These are phyloP conservation scores for Chrysolina americana DNA, from an alignment of 2,888 invertebrate genomes.

Conservation along the genomic window DNA sequence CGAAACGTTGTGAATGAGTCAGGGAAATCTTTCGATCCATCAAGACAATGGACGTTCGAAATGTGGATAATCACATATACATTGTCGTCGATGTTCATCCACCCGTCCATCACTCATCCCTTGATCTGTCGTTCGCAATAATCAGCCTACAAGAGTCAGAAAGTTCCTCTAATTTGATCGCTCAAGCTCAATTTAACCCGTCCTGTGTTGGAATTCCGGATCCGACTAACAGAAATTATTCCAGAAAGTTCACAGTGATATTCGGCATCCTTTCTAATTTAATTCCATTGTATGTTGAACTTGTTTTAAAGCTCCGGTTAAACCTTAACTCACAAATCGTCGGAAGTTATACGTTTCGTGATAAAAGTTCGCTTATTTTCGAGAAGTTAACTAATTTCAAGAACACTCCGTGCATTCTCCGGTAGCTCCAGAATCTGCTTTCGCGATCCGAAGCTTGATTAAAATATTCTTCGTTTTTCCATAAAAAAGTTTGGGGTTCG, in stretches of 20 bases:
- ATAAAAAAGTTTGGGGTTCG: not conserved
- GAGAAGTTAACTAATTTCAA: slow-evolving; percentile 48
- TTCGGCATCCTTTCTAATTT: slow-evolving; percentile 66
- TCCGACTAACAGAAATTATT: slow-evolving; percentile 64
- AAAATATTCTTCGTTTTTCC: slow-evolving; percentile 38
- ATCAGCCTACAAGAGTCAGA: slow-evolving; percentile 4
- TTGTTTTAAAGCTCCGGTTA: slow-evolving; percentile 60
- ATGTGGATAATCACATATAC: too few relatives aligned
- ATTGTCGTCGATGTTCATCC: not conserved
- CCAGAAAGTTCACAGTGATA: slow-evolving; percentile 61
- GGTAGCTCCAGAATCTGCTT: slow-evolving; percentile 31
- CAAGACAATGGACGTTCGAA: too few relatives aligned
- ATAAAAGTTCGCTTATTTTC: slow-evolving; percentile 52
- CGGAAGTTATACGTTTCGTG: slow-evolving; percentile 47
- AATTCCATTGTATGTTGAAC: slow-evolving; percentile 66
- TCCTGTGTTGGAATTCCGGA: slow-evolving; percentile 58
- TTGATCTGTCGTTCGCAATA: slow-evolving; percentile 1
- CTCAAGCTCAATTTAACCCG: slow-evolving; percentile 36
- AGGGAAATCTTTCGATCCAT: too few relatives aligned
- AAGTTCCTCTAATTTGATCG: slow-evolving; percentile 32
- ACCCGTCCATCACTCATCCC: not conserved
- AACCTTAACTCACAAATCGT: slow-evolving; percentile 50
- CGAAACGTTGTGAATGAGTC: too few relatives aligned
- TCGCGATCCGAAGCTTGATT: slow-evolving; percentile 35
- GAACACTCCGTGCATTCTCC: slow-evolving; percentile 36